phyloP scores from a whole-genome alignment of 35 echinoderm and acorn worm species.

The Diadema setosum region DNA sequence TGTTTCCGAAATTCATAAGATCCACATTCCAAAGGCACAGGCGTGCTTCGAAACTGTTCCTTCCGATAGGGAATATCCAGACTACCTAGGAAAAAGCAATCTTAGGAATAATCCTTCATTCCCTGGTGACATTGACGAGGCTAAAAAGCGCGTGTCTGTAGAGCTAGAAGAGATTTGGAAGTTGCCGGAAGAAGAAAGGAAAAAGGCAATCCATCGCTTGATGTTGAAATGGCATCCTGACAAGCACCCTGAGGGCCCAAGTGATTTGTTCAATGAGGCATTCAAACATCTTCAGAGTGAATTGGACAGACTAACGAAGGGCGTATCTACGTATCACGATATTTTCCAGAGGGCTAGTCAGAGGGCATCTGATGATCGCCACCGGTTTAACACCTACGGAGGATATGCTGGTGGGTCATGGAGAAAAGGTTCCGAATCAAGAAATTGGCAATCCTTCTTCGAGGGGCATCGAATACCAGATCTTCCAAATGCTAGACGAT shows the following conservation, averaged over 20 bases:
- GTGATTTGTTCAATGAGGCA: constrained; percentile 6
- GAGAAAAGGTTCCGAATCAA: neutral
- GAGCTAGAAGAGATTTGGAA: constrained; percentile 6
- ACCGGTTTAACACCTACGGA: neutral
- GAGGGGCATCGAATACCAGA: too few species aligned
- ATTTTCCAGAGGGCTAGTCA: neutral
- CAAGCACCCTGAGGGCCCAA: constrained; percentile 26
- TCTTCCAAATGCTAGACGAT: too few species aligned
- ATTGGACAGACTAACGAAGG: constrained; percentile 1
- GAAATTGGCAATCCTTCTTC: too few species aligned
- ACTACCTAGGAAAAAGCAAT: neutral
- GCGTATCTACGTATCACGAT: neutral
- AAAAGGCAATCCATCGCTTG: neutral
- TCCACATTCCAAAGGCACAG: constrained; percentile 9
- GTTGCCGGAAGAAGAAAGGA: neutral
- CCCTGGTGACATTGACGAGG: neutral
- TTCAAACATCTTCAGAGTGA: constrained; percentile 39
- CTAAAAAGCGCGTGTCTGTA: neutral
- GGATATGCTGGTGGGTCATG: neutral
- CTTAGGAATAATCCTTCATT: neutral
- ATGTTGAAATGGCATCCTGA: constrained; percentile 42
- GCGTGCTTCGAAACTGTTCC: neutral
- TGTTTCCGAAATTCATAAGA: constrained; percentile 15
- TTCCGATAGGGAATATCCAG: neutral
- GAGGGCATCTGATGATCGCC: neutral